phyloP scores from a whole-genome alignment of 2,888 invertebrate species.

The Parnassius apollo region DNA sequence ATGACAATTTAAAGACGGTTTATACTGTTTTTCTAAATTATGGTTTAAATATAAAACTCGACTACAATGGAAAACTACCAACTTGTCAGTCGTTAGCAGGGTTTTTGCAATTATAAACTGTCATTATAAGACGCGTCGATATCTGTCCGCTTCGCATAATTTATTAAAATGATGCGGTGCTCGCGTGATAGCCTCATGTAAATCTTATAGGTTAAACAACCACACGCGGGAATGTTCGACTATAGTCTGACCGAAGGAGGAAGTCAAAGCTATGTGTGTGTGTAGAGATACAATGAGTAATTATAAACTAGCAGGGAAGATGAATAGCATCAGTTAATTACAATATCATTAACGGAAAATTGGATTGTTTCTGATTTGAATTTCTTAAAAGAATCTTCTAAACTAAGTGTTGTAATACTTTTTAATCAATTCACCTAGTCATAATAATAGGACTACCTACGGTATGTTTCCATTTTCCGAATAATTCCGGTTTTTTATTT shows the following conservation, averaged over 20 bases:
- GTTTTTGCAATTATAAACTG: slow-evolving; percentile 30
- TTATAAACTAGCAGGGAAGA: slow-evolving; percentile 21
- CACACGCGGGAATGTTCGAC: slow-evolving; percentile 28
- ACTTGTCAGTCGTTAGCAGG: slow-evolving; percentile 5
- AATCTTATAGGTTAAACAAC: slow-evolving; percentile 30
- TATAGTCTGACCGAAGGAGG: slow-evolving; percentile 28
- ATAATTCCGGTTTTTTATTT: too few relatives aligned
- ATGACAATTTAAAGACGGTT: too few relatives aligned
- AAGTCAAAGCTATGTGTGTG: slow-evolving; percentile 16
- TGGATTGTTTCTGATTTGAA: slow-evolving; percentile 40
- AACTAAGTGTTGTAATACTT: slow-evolving; percentile 3
- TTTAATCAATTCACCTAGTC: background rate
- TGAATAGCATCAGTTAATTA: slow-evolving; percentile 43
- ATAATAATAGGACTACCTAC: background rate
- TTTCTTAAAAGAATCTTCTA: slow-evolving; percentile 19
- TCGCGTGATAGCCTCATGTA: slow-evolving; percentile 32
- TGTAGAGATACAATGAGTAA: slow-evolving; percentile 3
- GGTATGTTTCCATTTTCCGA: too few relatives aligned
- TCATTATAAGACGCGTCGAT: slow-evolving; percentile 30
- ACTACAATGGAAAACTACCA: slow-evolving; percentile 5
- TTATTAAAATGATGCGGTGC: slow-evolving; percentile 11
- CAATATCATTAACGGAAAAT: slow-evolving; percentile 42
- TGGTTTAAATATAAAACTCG: too few relatives aligned
- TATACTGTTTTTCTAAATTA: too few relatives aligned
- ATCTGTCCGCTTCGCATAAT: slow-evolving; percentile 20